These are phyloP conservation scores for Poeciliopsis gracilis DNA, from an alignment of 2,797 vertebrate genomes.

Conservation along the genomic window DNA sequence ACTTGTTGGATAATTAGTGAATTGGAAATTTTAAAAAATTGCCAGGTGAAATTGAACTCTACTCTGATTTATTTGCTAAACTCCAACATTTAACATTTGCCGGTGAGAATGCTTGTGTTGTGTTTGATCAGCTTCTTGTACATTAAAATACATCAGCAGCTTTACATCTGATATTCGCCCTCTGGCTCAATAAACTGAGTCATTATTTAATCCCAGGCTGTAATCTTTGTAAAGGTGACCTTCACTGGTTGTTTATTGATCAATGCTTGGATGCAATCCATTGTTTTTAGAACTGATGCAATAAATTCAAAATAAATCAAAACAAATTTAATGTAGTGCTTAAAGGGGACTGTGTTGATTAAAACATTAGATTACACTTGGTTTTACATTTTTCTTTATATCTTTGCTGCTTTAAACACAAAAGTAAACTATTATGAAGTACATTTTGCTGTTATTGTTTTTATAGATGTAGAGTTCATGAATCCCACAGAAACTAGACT, in stretches of 20 bases:
- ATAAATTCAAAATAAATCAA: neutral
- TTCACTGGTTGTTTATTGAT: constrained; percentile 51
- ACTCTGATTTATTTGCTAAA: neutral
- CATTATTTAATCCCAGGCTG: neutral
- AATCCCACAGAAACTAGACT: too few relatives aligned
- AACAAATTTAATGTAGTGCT: neutral
- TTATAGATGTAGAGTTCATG: neutral
- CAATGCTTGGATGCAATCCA: neutral
- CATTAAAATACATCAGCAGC: neutral
- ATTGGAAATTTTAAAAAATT: neutral
- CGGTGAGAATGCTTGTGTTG: neutral
- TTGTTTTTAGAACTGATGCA: neutral
- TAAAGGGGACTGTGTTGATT: neutral
- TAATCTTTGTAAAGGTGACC: constrained; percentile 17
- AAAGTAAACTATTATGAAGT: neutral
- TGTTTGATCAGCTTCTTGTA: neutral
- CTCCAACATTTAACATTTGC: neutral
- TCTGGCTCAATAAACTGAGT: neutral
- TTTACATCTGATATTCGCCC: neutral
- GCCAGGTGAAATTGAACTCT: neutral
- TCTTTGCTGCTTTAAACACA: neutral
- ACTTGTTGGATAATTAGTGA: too few relatives aligned
- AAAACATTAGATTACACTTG: neutral
- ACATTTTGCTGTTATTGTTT: neutral
- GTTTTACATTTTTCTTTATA: neutral